Conservation (phyloP, 2,797 vertebrate genomes). For the Pantherophis alleghaniensis region DNA sequence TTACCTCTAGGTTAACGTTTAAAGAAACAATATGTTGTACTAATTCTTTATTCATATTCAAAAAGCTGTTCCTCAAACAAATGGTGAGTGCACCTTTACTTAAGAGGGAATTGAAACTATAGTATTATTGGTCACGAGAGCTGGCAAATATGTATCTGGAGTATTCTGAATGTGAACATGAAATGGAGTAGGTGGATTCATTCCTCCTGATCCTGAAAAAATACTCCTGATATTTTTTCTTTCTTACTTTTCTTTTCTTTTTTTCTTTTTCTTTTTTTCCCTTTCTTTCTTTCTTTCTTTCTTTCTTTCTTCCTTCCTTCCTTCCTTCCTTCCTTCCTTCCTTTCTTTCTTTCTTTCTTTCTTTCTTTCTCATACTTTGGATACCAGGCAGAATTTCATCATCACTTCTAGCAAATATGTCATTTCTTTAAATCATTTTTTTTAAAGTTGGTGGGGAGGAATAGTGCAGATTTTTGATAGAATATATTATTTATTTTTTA, state of each 20-base stretch:
- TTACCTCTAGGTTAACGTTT: constrained; percentile 41
- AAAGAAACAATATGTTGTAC: constrained; percentile 36
- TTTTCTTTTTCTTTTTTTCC: constrained; percentile 55
- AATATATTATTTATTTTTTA: constrained; percentile 72
- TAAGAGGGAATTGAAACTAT: constrained; percentile 79
- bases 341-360: constrained; percentile 59
- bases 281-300: constrained; percentile 66
- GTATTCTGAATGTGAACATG: constrained; percentile 94
- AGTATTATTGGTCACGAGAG: constrained; percentile 81
- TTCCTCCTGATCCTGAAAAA: constrained; percentile 86
- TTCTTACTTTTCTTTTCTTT: constrained; percentile 68
- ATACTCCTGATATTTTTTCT: constrained; percentile 73
- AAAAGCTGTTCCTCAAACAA: constrained; percentile 58
- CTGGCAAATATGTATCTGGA: constrained; percentile 99
- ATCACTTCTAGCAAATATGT: constrained; percentile 73
- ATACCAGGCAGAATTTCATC: constrained; percentile 77
- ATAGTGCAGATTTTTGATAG: constrained; percentile 81
- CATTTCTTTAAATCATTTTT: constrained; percentile 74
- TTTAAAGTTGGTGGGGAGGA: constrained; percentile 82
- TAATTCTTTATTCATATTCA: constrained; percentile 54
- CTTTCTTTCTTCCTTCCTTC: constrained; percentile 57
- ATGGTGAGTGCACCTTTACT: constrained; percentile 72
- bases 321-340: constrained; percentile 70
- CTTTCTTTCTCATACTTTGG: constrained; percentile 69
- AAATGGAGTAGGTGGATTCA: constrained; percentile 88